Evolutionary conservation across 2,113 vertebrate genomes (phyloP), one percentile per base, ranked within the genome.

Genomic region (Hepsetus odoe): DNA sequence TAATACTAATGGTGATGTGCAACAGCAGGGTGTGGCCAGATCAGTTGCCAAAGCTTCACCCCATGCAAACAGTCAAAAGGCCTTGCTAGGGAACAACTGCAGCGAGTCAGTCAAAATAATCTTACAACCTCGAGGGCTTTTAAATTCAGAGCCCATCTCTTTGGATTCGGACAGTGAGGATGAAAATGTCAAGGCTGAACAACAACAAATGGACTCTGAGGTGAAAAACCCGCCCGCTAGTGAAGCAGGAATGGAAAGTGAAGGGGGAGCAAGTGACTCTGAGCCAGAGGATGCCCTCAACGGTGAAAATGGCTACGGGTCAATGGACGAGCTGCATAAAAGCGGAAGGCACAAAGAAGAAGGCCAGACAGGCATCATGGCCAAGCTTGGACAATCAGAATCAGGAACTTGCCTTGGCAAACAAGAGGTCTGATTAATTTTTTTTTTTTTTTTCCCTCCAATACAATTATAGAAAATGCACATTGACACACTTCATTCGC

Each of bases 311-410:
- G 95, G 95, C 79, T 95, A 95, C 76, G 91, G 90, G 33, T 35
- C 90, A 64, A 80, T 74, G 16, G 91, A 95, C 90, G 83, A 82
- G 91, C 74, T 87, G 49, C 90, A 92, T 79, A 93, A 93, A 22
- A 91, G 90, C 42, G 93, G 91, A 89, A 94, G 94, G 89, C 94
- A 89, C 86, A 92, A 94, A 89, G 92, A 90, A 88, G 94, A 95
- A 74, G 84, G 94, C 89, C 71, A 93, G 42, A 85, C 89, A 74
- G 88, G 88, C 76, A 89, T 90, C 11, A 89, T 91, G 67, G 86
- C 90, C 68, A 91, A 91, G 76, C 91, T 91, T 65, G 89, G 91
- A 14, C 92, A 91, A 22, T 89, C 91, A 0, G 80, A 88, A 77
- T 86, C 90, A 22, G 72, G 80, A 26, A 81, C 86, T 32, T 89